A percentile compares a stretch with the other conserved stretches of the same genome.
These are phyloP conservation scores for Eupristina koningsbergeri DNA, from an alignment of 1,140 invertebrate species.

Conservation along the genomic window DNA sequence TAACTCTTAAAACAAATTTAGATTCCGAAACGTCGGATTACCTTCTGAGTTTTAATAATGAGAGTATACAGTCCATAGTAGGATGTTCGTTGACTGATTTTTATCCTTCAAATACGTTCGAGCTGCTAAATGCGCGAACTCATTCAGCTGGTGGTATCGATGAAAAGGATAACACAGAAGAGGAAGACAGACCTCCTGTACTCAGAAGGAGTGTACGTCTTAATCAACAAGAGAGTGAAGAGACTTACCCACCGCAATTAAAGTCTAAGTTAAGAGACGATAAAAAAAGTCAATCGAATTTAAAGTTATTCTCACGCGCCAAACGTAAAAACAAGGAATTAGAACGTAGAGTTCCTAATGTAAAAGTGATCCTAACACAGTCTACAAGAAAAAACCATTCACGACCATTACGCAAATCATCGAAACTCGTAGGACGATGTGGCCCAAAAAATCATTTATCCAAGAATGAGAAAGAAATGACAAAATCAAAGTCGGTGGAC, in stretches of 20 bases:
- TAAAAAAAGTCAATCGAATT: conserved; percentile 55
- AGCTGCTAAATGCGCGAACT: conserved; percentile 43
- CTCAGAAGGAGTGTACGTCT: conserved; percentile 67
- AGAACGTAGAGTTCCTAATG: conserved; percentile 61
- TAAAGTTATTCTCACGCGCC: conserved; percentile 53
- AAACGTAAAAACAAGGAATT: conserved; percentile 63
- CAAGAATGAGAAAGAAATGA: conserved; percentile 36
- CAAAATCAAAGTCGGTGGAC: conserved; percentile 47
- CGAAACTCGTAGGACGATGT: conserved; percentile 56
- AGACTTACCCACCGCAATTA: conserved; percentile 36
- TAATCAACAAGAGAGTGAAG: conserved; percentile 66
- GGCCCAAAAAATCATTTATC: conserved; percentile 45
- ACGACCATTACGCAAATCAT: conserved; percentile 54
- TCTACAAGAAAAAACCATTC: conserved; percentile 53
- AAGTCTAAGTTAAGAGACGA: conserved; percentile 47
- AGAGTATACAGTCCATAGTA: conserved; percentile 63
- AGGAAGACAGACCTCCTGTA: conserved; percentile 53
- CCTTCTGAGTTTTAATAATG: conserved; percentile 62
- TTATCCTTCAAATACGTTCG: conserved; percentile 40
- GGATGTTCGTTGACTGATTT: conserved; percentile 52
- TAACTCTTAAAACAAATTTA: conserved; percentile 62
- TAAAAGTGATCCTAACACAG: conserved; percentile 43
- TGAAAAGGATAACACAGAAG: neutral
- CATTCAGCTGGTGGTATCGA: neutral
- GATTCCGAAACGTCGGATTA: conserved; percentile 67